Base-by-base conservation (phyloP, 2,888 invertebrate species). In the Halictus quadricinctus region DNA sequence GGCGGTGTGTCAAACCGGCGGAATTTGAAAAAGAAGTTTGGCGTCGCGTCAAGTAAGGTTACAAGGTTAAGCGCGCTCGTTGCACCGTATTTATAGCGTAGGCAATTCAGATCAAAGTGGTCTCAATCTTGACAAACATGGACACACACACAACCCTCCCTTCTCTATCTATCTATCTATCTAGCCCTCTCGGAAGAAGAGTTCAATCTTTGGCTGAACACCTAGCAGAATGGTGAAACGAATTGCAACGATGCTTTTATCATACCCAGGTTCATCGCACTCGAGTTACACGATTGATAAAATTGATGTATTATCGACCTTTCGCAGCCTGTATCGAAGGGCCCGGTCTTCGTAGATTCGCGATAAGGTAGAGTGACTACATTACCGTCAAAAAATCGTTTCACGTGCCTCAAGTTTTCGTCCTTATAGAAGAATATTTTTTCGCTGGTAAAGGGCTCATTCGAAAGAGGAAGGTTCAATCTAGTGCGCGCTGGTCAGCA, bases 101-200 rank as follows among this genome's bases (percentile, higher is more conserved):
- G 69, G 43, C 69, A 69, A 69, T 69, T 69, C 43, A 69, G 69
- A 69, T 69, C 69, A 69, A 69, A 69, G 69, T 69, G 69, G 69
- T 69, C 69, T 69, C 41, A 69, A 69, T 69, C 69, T 69, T 21
- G 21, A 21, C n/a, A n/a, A 60, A 54, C 8, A 54, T 7, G 8
- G 8, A 60, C 12, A 60, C 12, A 60, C 13, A 5, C 25, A 4
- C 58, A 25, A 12, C 2, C 13, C 50, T 50, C 6, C 18, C 50
- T 29, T 29, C 29, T 50, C 50, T 50, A 18, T 21, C 2, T 50
- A 2, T 21, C 2, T 50, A 2, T 54, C 7, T 54, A 18, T 54
- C 50, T 54, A 21, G 3, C 10, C 36, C 66, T 36, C 18, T 12
- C 10, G 69, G 41, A 69, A 41, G 43, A 69, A 21, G n/a, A 41